Conservation (phyloP, 2,888 invertebrate species). For the Chrysomela aeneicollis region DNA sequence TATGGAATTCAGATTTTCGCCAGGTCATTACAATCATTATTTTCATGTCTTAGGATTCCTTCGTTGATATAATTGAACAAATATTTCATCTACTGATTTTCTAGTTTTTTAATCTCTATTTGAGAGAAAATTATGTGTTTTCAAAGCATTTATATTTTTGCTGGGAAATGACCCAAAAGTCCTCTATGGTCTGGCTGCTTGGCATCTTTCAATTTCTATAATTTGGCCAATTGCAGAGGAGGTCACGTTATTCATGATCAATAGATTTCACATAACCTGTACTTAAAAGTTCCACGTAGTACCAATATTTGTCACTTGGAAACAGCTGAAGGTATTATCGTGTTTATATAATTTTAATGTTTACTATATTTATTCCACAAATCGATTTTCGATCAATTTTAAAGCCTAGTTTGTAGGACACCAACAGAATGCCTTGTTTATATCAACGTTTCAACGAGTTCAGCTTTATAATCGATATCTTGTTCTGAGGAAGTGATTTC, state of each 20-base stretch:
- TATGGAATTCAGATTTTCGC: conserved; percentile 35
- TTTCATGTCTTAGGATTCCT: conserved; percentile 27
- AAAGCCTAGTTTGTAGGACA: conserved; percentile 19
- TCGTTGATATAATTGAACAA: background rate
- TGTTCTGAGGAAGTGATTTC: background rate
- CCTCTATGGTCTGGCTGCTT: background rate
- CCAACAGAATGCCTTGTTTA: conserved; percentile 35
- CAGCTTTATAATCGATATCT: conserved; percentile 27
- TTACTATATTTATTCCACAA: conserved; percentile 36
- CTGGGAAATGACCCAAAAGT: background rate
- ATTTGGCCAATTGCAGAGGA: too few relatives aligned
- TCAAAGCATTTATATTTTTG: conserved; percentile 1
- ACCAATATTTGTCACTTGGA: conserved; percentile 26
- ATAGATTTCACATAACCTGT: conserved; percentile 51
- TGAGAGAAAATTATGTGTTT: background rate
- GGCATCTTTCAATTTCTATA: background rate
- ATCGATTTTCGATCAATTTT: conserved; percentile 27
- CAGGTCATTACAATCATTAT: background rate
- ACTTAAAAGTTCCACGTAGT: conserved; percentile 47
- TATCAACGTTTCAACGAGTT: conserved; percentile 19
- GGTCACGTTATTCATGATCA: conserved; percentile 47
- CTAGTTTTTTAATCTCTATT: background rate
- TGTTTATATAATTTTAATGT: conserved; percentile 28
- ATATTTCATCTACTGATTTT: background rate
- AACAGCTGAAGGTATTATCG: conserved; percentile 28